Evolutionary conservation across 2,888 invertebrate genomes (phyloP), one percentile per base, ranked within the genome.

Genomic region (Macrophya alboannulata): DNA sequence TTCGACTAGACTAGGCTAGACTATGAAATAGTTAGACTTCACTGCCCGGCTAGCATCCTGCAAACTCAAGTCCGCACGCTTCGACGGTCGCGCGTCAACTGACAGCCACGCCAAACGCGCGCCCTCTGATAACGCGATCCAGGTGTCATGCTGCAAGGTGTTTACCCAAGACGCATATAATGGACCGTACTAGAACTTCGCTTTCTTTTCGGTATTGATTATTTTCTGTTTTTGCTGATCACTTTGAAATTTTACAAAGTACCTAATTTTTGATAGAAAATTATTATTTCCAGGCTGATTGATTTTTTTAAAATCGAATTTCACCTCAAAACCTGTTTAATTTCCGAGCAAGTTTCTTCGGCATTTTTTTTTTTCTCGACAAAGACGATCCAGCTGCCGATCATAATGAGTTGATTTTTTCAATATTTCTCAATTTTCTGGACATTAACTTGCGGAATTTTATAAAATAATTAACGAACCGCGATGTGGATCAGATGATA

Each of bases 31-130:
- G 71, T 71, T 71, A 4, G 71, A 74, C 10, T 25, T 74, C 37
- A 65, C 21, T 43, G 6, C 43, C 43, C 40, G 48, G 25, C 15
- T 31, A 48, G 45, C 77, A 51, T 74, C 74, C 43, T 45, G 48
- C 51, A 77, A n/a, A 15, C 45, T 31, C 9, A 43, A 25, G 83
- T 83, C 65, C 71, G 83, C 51, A 45, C 83, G 45, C 83, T 83
- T 68, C 83, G 68, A 71, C 83, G 83, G 83, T 83, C 83, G 68
- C 83, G 83, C 83, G 83, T 83, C 83, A 68, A 83, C 83, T 83
- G 83, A 83, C 83, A 83, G 68, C 83, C 45, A 43, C 65, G 45
- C 45, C 48, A n/a, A 48, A 71, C 68, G 68, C 71, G 83, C 68
- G 45, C 83, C 83, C 83, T 71, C 71, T 83, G 83, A 83, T 83